These are phyloP conservation scores for Agrochola litura DNA, from an alignment of 2,888 invertebrate genomes.

Conservation along the genomic window DNA sequence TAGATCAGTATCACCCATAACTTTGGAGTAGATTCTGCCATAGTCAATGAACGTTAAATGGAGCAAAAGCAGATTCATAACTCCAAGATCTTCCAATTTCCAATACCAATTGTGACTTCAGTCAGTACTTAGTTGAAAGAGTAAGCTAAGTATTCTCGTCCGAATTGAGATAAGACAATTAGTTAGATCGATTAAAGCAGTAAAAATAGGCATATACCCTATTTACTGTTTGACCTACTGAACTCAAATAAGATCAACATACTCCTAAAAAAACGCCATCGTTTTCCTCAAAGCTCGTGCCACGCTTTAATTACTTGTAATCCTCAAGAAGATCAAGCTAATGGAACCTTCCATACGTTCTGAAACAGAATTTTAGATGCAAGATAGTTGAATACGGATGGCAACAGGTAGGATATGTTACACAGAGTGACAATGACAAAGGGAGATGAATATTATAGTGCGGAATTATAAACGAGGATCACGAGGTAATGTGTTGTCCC, in stretches of 20 bases:
- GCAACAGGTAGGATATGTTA: constrained; percentile 19
- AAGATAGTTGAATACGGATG: background rate
- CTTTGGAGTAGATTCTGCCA: background rate
- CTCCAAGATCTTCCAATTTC: background rate
- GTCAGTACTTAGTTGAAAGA: background rate
- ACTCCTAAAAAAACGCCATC: constrained; percentile 14
- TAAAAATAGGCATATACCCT: constrained; percentile 14
- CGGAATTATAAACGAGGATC: background rate
- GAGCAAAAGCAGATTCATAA: background rate
- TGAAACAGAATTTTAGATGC: constrained; percentile 36
- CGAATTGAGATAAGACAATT: too few relatives aligned
- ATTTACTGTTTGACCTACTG: constrained; percentile 40
- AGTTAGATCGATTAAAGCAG: too few relatives aligned
- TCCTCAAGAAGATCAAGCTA: constrained; percentile 39
- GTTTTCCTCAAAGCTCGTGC: constrained; percentile 43
- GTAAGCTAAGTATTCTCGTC: background rate
- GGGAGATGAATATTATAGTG: constrained; percentile 32
- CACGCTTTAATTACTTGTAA: constrained; percentile 48
- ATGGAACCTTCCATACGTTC: constrained; percentile 16
- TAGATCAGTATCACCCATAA: constrained; percentile 14
- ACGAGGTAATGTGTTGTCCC: background rate
- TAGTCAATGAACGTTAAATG: background rate
- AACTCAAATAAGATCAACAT: constrained; percentile 27
- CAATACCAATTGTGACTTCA: background rate
- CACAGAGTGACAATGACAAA: constrained; percentile 8